A percentile compares a stretch with the other conserved stretches of the same genome.
Evolutionary conservation across 53 echinoderm and acorn worm species (phyloP).

Genomic region (Arbacia lixula): DNA sequence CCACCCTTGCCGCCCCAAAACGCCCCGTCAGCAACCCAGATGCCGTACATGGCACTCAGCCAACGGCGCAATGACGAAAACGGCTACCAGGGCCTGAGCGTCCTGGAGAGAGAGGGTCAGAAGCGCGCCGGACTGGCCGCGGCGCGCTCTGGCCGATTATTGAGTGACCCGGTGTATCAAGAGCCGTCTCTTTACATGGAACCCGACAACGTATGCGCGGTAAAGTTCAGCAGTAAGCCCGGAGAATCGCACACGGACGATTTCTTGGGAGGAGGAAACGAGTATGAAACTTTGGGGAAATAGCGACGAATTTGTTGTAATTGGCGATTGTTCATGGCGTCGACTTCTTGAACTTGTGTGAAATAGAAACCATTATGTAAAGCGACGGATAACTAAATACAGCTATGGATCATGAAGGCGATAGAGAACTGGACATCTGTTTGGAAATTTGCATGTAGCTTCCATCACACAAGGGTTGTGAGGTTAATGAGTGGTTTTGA

Average conservation of each 20-base stretch:
- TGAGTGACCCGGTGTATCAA: constrained; percentile 12
- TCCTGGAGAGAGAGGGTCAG: background rate
- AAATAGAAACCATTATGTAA: too few species aligned
- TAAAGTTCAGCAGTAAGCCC: background rate
- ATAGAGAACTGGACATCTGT: too few species aligned
- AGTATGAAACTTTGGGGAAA: constrained; percentile 39
- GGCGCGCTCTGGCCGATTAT: background rate
- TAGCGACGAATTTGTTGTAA: too few species aligned
- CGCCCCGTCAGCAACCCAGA: too few species aligned
- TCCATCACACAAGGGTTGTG: too few species aligned
- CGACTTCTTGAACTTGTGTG: too few species aligned
- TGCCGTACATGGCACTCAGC: constrained; percentile 33
- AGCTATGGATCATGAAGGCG: too few species aligned
- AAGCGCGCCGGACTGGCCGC: background rate
- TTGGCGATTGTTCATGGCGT: too few species aligned
- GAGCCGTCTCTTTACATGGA: constrained; percentile 39
- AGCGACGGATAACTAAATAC: too few species aligned
- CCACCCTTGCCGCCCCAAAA: too few species aligned
- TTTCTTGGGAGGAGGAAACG: constrained; percentile 22
- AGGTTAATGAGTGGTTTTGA: too few species aligned
- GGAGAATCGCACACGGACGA: constrained; percentile 13
- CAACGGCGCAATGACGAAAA: background rate
- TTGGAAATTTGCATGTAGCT: too few species aligned
- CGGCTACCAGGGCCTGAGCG: constrained; percentile 46
- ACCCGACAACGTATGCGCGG: background rate